Evolutionary conservation across 2,797 vertebrate species (phyloP).

Genomic region (Ceryle rudis): DNA sequence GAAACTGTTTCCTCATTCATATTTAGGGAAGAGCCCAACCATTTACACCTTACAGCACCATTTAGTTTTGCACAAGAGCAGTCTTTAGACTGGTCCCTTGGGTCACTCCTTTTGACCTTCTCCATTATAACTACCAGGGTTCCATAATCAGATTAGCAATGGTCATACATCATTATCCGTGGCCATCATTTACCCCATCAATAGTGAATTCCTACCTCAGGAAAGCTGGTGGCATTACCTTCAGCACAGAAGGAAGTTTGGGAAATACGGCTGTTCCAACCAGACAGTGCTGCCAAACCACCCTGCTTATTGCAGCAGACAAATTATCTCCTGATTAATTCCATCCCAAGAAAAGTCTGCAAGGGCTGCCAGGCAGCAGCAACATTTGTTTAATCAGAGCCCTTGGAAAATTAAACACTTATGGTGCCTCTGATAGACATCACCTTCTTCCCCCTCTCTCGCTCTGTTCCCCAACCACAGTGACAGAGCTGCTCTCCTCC

Average conservation of each 20-base stretch:
- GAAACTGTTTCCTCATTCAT: not conserved
- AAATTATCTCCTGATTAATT: slow-evolving; percentile 71
- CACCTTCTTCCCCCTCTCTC: slow-evolving; percentile 5
- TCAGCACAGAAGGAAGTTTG: not conserved
- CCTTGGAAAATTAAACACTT: slow-evolving; percentile 68
- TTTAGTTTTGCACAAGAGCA: not conserved
- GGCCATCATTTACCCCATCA: not conserved
- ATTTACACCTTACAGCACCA: not conserved
- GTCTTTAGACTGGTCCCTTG: not conserved
- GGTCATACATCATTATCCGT: not conserved
- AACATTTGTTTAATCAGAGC: slow-evolving; percentile 74
- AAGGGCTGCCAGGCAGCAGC: slow-evolving; percentile 59
- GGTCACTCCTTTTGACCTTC: not conserved
- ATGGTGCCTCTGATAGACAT: slow-evolving; percentile 57
- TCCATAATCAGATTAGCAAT: not conserved
- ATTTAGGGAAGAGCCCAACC: not conserved
- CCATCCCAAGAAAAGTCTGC: slow-evolving; percentile 57
- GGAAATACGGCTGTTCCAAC: not conserved
- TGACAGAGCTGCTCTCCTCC: slow-evolving; percentile 29
- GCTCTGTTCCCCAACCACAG: not conserved
- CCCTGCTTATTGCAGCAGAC: not conserved
- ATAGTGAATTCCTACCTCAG: not conserved
- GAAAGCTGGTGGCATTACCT: not conserved
- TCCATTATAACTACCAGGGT: not conserved
- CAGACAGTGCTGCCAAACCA: not conserved